Percentiles rank a stretch among this genome's conserved stretches.
Conservation (phyloP, 2,888 invertebrate genomes). For the Drosophila nr. perissopoda region DNA sequence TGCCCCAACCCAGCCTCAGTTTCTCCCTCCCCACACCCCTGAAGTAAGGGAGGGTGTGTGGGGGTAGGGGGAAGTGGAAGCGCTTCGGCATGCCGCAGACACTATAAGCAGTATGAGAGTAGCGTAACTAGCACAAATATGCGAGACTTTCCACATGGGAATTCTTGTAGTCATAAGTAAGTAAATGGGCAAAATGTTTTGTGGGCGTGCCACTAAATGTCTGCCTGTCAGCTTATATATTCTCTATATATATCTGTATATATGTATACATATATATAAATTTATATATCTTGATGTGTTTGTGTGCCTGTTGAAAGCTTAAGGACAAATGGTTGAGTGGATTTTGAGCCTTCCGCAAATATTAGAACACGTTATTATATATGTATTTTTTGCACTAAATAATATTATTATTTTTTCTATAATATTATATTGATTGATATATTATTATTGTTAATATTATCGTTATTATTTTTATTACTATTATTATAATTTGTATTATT, state of each 20-base stretch:
- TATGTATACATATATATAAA: not conserved
- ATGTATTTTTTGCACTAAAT: not conserved
- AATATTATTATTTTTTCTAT: not conserved
- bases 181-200: slow-evolving; percentile 16
- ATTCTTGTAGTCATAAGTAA: slow-evolving; percentile 36
- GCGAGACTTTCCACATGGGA: slow-evolving; percentile 36
- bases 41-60: too few species aligned
- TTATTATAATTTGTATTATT: not conserved
- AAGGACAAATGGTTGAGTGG: slow-evolving; percentile 1
- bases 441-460: not conserved
- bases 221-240: not conserved
- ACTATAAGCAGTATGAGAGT: slow-evolving; percentile 39
- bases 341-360: not conserved
- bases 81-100: slow-evolving; percentile 43
- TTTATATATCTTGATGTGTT: not conserved
- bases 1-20: not conserved
- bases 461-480: not conserved
- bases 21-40: not conserved
- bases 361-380: not conserved
- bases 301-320: slow-evolving; percentile 2
- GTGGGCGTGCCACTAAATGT: slow-evolving; percentile 19
- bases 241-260: not conserved
- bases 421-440: not conserved
- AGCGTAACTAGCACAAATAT: slow-evolving; percentile 54
- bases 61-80: not conserved